Conservation (phyloP, 30 jellyfish, hydroid and myxozoan species). For the Aurelia sp. region DNA sequence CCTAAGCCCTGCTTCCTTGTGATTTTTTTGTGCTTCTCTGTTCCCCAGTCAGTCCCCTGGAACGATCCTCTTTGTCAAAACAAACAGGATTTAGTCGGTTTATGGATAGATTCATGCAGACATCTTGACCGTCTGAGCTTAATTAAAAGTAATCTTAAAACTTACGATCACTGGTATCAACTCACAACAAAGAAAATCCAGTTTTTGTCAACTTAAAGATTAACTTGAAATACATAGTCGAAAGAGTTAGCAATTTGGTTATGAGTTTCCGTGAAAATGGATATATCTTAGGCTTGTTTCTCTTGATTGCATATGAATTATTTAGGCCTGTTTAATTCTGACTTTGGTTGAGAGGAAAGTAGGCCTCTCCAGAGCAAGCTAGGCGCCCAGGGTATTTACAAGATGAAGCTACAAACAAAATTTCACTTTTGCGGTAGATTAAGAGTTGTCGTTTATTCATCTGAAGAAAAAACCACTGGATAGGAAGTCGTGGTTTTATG, state of each 20-base stretch:
- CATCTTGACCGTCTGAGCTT: not conserved
- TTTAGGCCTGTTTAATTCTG: conserved; percentile 40
- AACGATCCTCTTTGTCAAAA: too few relatives aligned
- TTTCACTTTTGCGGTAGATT: conserved; percentile 63
- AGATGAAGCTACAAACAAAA: conserved; percentile 56
- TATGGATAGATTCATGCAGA: too few relatives aligned
- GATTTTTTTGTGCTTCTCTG: too few relatives aligned
- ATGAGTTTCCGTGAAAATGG: conserved; percentile 44
- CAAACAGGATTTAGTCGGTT: conserved; percentile 14
- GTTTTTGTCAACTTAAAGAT: conserved; percentile 47
- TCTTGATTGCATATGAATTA: conserved; percentile 47
- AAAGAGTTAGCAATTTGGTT: conserved; percentile 47
- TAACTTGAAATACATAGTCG: conserved; percentile 61
- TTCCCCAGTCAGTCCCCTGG: too few relatives aligned
- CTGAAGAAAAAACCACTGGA: conserved; percentile 56
- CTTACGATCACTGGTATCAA: conserved; percentile 11
- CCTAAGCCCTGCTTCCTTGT: too few relatives aligned
- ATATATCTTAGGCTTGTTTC: conserved; percentile 19
- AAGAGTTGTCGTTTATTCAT: conserved; percentile 50
- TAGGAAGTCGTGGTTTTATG: conserved; percentile 43
- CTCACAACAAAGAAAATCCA: conserved; percentile 22
- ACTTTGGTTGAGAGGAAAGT: conserved; percentile 25
- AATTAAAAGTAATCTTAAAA: not conserved
- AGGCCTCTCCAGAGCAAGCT: conserved; percentile 36
- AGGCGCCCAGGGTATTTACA: conserved; percentile 79